Evolutionary conservation across 1,140 invertebrate species (phyloP).

Genomic region (Diorhabda elongata): DNA sequence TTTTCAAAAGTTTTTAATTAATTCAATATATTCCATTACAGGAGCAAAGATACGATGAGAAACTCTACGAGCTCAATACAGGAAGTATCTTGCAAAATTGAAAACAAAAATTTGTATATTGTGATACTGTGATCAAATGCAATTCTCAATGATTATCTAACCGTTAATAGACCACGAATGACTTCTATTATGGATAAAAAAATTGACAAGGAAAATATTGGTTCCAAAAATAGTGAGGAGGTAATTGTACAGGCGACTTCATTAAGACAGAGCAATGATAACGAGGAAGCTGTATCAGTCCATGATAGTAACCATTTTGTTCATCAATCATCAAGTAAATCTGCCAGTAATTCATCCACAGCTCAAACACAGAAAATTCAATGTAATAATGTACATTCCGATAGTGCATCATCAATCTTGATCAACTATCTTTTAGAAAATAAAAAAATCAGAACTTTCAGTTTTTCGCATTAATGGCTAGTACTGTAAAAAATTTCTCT

Average conservation of each 20-base stretch:
- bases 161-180: slow-evolving; percentile 3
- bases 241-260: not conserved
- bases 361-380: not conserved
- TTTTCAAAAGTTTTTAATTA: too few species aligned
- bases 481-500: not conserved
- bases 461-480: not conserved
- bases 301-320: not conserved
- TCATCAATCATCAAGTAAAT: not conserved
- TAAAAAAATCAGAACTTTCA: not conserved
- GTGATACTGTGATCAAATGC: not conserved
- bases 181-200: slow-evolving; percentile 7
- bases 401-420: not conserved
- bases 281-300: not conserved
- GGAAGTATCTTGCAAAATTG: not conserved
- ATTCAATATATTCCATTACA: not conserved
- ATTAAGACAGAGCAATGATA: not conserved
- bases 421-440: not conserved
- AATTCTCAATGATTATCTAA: slow-evolving; percentile 1
- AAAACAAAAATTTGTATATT: slow-evolving; percentile 1
- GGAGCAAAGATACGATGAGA: not conserved
- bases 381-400: not conserved
- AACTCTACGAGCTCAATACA: slow-evolving; percentile 6
- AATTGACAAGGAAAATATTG: not conserved
- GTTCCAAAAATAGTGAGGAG: not conserved
- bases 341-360: not conserved